A percentile compares a stretch with the other conserved stretches of the same genome.
Conservation (phyloP, 2,888 invertebrate species). For the Drosophila setosimentum region DNA sequence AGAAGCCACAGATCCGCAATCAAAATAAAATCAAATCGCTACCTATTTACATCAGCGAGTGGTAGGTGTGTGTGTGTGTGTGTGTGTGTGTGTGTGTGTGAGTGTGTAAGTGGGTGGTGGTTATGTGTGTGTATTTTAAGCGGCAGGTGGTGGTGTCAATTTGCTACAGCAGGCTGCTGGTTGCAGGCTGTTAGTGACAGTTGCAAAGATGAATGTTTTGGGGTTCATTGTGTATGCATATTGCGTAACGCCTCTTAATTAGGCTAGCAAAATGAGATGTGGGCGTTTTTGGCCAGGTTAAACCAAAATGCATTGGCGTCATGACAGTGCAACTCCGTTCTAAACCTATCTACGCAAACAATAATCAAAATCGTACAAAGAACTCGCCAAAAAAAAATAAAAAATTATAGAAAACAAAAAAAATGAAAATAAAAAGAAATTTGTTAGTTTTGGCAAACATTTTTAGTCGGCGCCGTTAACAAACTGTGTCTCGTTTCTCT, state of each 20-base stretch:
- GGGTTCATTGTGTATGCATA: slow-evolving; percentile 38
- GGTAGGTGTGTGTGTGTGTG: background rate
- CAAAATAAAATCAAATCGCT: slow-evolving; percentile 49
- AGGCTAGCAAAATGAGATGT: slow-evolving; percentile 37
- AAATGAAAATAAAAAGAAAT: background rate
- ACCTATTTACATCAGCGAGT: background rate
- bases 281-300: background rate
- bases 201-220: slow-evolving; percentile 38
- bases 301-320: background rate
- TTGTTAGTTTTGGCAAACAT: slow-evolving; percentile 11
- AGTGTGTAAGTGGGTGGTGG: background rate
- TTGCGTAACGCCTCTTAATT: slow-evolving; percentile 66
- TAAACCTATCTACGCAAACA: background rate
- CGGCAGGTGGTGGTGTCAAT: background rate
- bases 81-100: background rate
- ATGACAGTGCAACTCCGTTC: background rate
- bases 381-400: background rate
- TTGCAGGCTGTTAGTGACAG: slow-evolving; percentile 18
- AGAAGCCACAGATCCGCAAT: slow-evolving; percentile 40
- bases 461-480: slow-evolving; percentile 12
- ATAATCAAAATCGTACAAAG: background rate
- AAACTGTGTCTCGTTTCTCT: background rate
- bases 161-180: background rate
- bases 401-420: background rate
- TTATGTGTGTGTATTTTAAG: background rate